Evolutionary conservation across 2,113 vertebrate species (phyloP).

Genomic region (Paralichthys olivaceus): DNA sequence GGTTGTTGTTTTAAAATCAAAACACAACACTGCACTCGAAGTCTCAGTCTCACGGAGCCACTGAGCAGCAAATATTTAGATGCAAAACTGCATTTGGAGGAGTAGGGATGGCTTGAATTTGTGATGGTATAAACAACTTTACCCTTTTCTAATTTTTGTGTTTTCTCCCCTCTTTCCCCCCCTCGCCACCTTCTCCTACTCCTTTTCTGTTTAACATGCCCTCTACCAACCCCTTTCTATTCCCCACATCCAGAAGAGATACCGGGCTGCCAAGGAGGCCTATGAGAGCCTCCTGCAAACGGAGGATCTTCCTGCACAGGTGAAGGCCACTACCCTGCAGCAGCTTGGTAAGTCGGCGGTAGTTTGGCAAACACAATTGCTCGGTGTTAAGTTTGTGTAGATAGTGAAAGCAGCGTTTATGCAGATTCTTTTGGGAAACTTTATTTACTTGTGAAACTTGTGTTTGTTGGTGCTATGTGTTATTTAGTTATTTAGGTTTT

Average conservation of each 20-base stretch:
- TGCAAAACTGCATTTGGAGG: background rate
- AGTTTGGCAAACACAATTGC: background rate
- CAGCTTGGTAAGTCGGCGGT: constrained; percentile 88
- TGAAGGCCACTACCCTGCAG: constrained; percentile 98
- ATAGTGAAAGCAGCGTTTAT: no score
- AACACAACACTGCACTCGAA: constrained; percentile 10
- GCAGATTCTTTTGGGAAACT: background rate
- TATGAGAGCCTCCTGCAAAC: constrained; percentile 98
- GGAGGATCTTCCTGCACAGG: constrained; percentile 97
- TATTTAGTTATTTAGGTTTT: no score
- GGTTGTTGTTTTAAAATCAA: constrained; percentile 16
- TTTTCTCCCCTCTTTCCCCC: background rate
- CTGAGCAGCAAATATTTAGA: background rate
- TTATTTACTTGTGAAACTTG: no score
- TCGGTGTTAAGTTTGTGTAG: no score
- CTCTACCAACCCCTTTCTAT: background rate
- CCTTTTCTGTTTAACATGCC: background rate
- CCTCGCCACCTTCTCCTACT: background rate
- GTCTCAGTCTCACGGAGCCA: no score
- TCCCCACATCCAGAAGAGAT: constrained; percentile 88
- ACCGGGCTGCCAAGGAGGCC: constrained; percentile 98
- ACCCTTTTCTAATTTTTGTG: background rate
- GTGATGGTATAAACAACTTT: background rate
- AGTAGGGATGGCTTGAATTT: background rate
- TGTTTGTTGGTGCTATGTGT: no score